phyloP scores from a whole-genome alignment of 1,140 invertebrate genomes.

The Drosophila punjabiensis region DNA sequence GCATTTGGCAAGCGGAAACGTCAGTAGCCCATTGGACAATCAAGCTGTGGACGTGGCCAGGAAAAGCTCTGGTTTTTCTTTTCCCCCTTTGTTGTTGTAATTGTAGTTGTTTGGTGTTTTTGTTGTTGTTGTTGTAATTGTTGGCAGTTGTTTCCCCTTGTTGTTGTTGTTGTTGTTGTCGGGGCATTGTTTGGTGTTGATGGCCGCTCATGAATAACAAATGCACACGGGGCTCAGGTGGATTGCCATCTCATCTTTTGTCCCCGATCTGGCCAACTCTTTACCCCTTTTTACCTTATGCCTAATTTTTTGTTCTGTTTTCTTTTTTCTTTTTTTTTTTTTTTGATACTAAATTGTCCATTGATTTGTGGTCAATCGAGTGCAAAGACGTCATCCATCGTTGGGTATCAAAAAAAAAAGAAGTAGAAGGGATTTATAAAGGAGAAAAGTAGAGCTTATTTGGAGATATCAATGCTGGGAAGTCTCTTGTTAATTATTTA shows the following conservation, averaged over 20 bases:
- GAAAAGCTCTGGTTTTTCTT: slow-evolving; percentile 37
- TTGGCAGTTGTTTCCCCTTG: slow-evolving; percentile 1
- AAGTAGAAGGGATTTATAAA: not conserved
- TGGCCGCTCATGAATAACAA: slow-evolving; percentile 81
- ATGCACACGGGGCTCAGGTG: slow-evolving; percentile 70
- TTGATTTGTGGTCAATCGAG: slow-evolving; percentile 71
- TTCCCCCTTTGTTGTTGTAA: slow-evolving; percentile 28
- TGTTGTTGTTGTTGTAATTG: slow-evolving; percentile 28
- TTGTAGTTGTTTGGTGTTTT: slow-evolving; percentile 75
- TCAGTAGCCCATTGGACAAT: slow-evolving; percentile 79
- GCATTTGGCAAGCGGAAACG: slow-evolving; percentile 81
- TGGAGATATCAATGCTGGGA: not conserved
- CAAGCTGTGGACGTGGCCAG: slow-evolving; percentile 66
- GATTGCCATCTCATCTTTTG: slow-evolving; percentile 33
- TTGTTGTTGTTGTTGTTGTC: slow-evolving; percentile 16
- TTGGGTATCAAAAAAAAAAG: slow-evolving; percentile 12
- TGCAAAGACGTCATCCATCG: slow-evolving; percentile 51
- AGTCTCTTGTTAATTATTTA: not conserved
- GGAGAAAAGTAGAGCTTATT: not conserved
- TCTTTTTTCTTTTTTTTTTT: slow-evolving; percentile 4
- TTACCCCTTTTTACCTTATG: not conserved
- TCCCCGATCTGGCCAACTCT: slow-evolving; percentile 34
- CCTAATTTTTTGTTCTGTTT: slow-evolving; percentile 3
- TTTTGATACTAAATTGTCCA: slow-evolving; percentile 68
- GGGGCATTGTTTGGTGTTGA: slow-evolving; percentile 81